Evolutionary conservation across 2,113 vertebrate species (phyloP).

Genomic region (Petrocephalus zakoni): DNA sequence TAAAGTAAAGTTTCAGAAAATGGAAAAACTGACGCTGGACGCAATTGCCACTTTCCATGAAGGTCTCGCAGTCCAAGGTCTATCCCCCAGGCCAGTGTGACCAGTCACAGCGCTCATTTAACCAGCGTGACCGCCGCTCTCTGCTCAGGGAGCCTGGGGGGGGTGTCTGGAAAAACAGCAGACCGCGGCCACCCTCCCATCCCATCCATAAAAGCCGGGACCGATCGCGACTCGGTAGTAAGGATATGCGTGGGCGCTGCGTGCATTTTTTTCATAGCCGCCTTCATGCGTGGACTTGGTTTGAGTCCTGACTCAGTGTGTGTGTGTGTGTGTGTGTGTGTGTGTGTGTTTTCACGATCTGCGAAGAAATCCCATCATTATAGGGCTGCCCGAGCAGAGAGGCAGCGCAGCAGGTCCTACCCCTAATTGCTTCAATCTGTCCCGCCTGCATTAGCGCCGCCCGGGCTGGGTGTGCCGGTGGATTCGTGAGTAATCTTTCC

Average conservation of each 20-base stretch:
- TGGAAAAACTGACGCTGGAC: not conserved
- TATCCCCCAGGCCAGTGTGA: not conserved
- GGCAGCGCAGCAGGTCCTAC: not conserved
- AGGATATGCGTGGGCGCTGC: not conserved
- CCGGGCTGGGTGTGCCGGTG: not conserved
- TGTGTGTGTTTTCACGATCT: not conserved
- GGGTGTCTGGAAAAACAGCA: not conserved
- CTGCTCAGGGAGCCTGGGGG: not conserved
- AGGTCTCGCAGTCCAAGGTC: not conserved
- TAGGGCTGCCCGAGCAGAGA: not conserved
- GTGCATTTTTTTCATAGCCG: not conserved
- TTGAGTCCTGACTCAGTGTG: not conserved
- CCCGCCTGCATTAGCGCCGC: not conserved
- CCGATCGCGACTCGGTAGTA: not conserved
- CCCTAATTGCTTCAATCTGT: slow-evolving; percentile 18
- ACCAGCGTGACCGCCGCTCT: not conserved
- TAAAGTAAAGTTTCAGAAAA: not conserved
- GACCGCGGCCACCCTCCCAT: not conserved
- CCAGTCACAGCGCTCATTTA: not conserved
- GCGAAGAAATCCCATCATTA: slow-evolving; percentile 1
- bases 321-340: not conserved
- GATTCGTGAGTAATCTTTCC: slow-evolving; percentile 12
- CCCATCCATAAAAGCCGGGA: too few relatives aligned
- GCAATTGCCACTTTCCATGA: not conserved
- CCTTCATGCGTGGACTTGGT: not conserved